These are phyloP conservation scores for Alfaro cultratus DNA, from an alignment of 2,797 vertebrate species.

Conservation along the genomic window DNA sequence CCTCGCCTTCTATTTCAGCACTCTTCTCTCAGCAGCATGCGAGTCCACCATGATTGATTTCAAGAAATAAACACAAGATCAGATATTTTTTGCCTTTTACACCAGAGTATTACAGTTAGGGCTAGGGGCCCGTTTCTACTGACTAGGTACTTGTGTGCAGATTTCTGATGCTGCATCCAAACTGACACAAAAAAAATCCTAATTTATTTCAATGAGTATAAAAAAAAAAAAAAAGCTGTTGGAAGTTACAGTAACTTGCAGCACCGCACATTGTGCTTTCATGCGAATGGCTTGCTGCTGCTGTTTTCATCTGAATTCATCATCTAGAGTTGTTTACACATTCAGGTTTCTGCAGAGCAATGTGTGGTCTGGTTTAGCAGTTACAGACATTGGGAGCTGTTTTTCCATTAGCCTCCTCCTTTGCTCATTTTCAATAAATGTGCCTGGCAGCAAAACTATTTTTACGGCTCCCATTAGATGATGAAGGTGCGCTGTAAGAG, in stretches of 20 bases:
- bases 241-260: not conserved
- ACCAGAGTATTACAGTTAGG: not conserved
- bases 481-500: conserved; percentile 70
- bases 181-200: not conserved
- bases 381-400: conserved; percentile 33
- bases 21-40: not conserved
- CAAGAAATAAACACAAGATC: not conserved
- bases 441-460: conserved; percentile 62
- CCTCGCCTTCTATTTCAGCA: not conserved
- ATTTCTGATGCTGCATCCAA: not conserved
- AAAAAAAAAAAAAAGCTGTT: not conserved
- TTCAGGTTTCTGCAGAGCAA: conserved; percentile 38
- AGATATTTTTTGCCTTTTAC: not conserved
- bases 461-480: conserved; percentile 66
- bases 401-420: conserved; percentile 58
- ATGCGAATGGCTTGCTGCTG: conserved; percentile 2
- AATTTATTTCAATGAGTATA: not conserved
- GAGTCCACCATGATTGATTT: not conserved
- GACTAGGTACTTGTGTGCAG: not conserved
- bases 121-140: not conserved
- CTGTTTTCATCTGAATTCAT: conserved; percentile 37
- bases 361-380: conserved; percentile 51
- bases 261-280: conserved; percentile 1
- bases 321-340: conserved; percentile 42
- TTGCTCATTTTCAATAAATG: conserved; percentile 62